A percentile compares a stretch with the other conserved stretches of the same genome.
Conservation (phyloP, 2,888 invertebrate species). For the Apodemia mormo region DNA sequence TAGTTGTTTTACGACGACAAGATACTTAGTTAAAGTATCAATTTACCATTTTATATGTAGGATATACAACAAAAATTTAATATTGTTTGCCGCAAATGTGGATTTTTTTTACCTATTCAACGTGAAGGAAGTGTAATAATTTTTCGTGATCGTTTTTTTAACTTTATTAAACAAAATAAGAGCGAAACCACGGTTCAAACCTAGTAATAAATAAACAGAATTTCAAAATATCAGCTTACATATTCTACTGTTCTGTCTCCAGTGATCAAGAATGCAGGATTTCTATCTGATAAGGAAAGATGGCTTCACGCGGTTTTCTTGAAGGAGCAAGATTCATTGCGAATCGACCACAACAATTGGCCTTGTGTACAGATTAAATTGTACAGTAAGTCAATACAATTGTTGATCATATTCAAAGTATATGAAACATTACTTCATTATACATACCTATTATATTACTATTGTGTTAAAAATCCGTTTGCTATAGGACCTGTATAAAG, state of each 20-base stretch:
- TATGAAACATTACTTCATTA: no score
- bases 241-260: slow-evolving; percentile 42
- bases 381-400: slow-evolving; percentile 20
- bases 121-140: no score
- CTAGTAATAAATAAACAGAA: slow-evolving; percentile 21
- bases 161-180: background rate
- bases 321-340: slow-evolving; percentile 54
- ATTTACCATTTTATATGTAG: no score
- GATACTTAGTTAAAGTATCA: no score
- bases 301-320: slow-evolving; percentile 51
- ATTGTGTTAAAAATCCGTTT: no score
- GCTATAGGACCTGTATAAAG: no score
- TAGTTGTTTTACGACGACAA: no score
- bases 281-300: slow-evolving; percentile 57
- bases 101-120: no score
- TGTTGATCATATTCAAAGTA: no score
- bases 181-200: background rate
- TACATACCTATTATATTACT: no score
- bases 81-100: no score
- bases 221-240: slow-evolving; percentile 32
- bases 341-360: slow-evolving; percentile 51
- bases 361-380: slow-evolving; percentile 27
- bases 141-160: background rate
- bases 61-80: no score
- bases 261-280: slow-evolving; percentile 64